These are phyloP conservation scores for Meteorus colon DNA, from an alignment of 2,888 invertebrate species.

Conservation along the genomic window DNA sequence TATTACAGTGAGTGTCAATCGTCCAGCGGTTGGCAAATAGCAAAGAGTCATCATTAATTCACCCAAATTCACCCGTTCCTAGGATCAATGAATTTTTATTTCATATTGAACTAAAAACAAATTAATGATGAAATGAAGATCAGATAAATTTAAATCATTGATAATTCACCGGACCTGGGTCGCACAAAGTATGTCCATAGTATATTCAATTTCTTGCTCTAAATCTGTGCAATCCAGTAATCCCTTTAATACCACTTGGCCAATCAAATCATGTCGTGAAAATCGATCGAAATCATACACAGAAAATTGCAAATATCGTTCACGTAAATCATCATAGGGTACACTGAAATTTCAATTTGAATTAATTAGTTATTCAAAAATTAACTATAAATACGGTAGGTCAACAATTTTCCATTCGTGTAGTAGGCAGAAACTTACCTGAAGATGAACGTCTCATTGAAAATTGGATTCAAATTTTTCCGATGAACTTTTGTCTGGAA, in stretches of 20 bases:
- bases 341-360: conserved; percentile 75
- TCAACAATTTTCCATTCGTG: background rate
- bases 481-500: conserved; percentile 89
- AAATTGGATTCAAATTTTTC: conserved; percentile 86
- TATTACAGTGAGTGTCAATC: conserved; percentile 91
- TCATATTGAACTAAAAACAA: background rate
- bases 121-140: conserved; percentile 12
- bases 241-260: conserved; percentile 87
- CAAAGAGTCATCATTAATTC: conserved; percentile 94
- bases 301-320: conserved; percentile 87
- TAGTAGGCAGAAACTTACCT: conserved; percentile 74
- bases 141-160: conserved; percentile 19
- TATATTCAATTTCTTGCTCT: conserved; percentile 87
- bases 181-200: conserved; percentile 88
- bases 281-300: conserved; percentile 93
- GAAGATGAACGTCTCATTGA: conserved; percentile 90
- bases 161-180: conserved; percentile 78
- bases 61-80: conserved; percentile 91
- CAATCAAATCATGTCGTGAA: conserved; percentile 90
- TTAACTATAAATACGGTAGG: background rate
- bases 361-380: background rate
- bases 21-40: conserved; percentile 92
- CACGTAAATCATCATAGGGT: conserved; percentile 83
- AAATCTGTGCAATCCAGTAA: conserved; percentile 85
- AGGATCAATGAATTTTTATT: conserved; percentile 49